phyloP scores from a whole-genome alignment of 2,888 invertebrate species.

The Epsilonema sp. region DNA sequence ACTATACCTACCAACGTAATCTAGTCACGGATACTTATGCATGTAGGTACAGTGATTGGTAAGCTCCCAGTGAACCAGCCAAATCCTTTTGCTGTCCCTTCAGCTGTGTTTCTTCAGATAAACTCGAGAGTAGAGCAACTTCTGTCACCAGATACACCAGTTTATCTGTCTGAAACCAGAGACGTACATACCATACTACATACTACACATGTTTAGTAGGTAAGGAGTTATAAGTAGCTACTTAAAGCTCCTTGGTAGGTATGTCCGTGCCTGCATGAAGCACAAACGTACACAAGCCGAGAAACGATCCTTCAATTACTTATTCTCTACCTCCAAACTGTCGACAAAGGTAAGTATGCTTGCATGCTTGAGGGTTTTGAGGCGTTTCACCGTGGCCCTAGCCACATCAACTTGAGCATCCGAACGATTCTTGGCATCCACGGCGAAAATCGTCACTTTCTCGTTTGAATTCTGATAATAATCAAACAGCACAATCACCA shows the following conservation, averaged over 20 bases:
- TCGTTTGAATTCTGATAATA: constrained; percentile 12
- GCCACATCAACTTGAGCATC: too few species aligned
- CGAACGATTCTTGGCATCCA: too few species aligned
- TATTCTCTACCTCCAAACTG: constrained; percentile 78
- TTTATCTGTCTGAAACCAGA: constrained; percentile 55
- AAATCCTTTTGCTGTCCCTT: constrained; percentile 46
- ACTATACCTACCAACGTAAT: too few species aligned
- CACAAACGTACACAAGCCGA: too few species aligned
- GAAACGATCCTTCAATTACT: too few species aligned
- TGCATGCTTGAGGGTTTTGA: constrained; percentile 91
- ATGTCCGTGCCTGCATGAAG: too few species aligned
- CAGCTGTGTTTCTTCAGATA: constrained; percentile 27
- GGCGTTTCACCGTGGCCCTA: constrained; percentile 73
- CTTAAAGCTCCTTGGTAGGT: too few species aligned
- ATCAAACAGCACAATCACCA: not conserved
- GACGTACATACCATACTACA: constrained; percentile 5
- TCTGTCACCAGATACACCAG: constrained; percentile 86
- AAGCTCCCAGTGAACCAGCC: constrained; percentile 88
- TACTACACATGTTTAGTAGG: constrained; percentile 20
- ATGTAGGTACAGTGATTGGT: constrained; percentile 89
- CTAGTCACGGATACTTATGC: too few species aligned
- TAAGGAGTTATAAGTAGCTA: too few species aligned
- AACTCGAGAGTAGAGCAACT: constrained; percentile 55
- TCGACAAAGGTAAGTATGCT: constrained; percentile 86
- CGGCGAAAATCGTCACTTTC: constrained; percentile 21